Base-by-base conservation (phyloP, 2,888 invertebrate species). In the Tricholauxania praeusta region DNA sequence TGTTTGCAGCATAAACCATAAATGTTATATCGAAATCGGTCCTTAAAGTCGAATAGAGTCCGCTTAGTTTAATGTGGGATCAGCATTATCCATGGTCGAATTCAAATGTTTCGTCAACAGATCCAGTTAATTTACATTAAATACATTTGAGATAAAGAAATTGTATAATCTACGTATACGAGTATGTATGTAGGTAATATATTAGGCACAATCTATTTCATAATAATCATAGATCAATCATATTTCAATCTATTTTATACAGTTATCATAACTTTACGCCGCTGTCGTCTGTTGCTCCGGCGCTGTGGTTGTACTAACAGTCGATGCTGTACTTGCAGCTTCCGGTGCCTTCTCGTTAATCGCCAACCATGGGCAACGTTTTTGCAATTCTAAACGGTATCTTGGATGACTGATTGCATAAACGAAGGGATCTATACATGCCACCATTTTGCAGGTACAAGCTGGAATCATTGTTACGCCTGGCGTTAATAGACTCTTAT, bases 331-430 rank as follows among this genome's bases (percentile, higher is more conserved):
- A 12, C 92, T 91, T n/a, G 88, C 87, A 0, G 89, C 88, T 77
- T 93, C 92, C 47, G 85, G 83, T 0, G 90, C 89, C 69, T 87
- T 85, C 81, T 93, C 93, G 77, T 90, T 90, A 70, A 93, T 92
- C 75, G 92, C 92, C 75, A 93, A 87, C 88, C 88, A 96, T 12
- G 95, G 94, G 85, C 95, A 90, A 68, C 93, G 91, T 75, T 93
- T 93, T 82, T 94, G 93, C 72, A 96, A 88, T 86, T 96, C 95
- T 87, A 93, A 89, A 80, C 95, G 91, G 89, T 94, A 94, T 88
- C 91, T 93, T 7, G 96, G 96, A 90, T 97, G 97, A 83, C 95
- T 96, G 79, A 96, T 95, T 6, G 96, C 96, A 81, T 96, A 96
- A 2, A 96, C 92, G 89, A 96, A 95, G 0, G 97, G 97, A 88